These are phyloP conservation scores for Amphiprion percula DNA, from an alignment of 2,113 vertebrate species.

Conservation along the genomic window DNA sequence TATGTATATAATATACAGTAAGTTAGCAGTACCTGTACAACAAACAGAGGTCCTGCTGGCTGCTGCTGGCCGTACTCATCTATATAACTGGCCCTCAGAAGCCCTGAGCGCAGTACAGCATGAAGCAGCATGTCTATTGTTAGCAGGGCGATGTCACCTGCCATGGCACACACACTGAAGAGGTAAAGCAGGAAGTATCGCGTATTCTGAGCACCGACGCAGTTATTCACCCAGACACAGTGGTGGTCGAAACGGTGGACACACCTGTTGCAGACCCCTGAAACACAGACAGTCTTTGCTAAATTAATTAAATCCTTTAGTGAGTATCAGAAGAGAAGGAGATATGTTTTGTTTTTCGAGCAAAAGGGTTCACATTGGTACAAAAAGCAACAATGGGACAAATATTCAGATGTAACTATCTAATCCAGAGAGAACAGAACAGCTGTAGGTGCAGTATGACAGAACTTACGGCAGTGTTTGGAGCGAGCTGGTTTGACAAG, in stretches of 20 bases:
- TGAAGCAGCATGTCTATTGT: constrained; percentile 83
- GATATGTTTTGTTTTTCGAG: neutral
- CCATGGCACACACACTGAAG: constrained; percentile 83
- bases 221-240: constrained; percentile 98
- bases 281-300: constrained; percentile 11
- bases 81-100: constrained; percentile 83
- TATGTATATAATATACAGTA: neutral
- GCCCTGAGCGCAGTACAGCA: constrained; percentile 82
- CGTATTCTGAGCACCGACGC: constrained; percentile 90
- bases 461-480: constrained; percentile 92
- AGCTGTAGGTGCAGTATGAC: neutral
- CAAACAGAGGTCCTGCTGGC: constrained; percentile 81
- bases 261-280: constrained; percentile 90
- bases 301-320: neutral
- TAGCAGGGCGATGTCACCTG: constrained; percentile 77
- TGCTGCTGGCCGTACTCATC: constrained; percentile 85
- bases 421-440: neutral
- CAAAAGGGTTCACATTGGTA: neutral
- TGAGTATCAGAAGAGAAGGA: neutral
- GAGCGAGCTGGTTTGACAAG: constrained; percentile 93
- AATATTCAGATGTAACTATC: neutral
- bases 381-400: neutral
- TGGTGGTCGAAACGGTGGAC: constrained; percentile 97
- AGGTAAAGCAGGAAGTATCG: constrained; percentile 92
- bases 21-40: constrained; percentile 86